Evolutionary conservation across 2,888 invertebrate species (phyloP).

Genomic region (Tetranychus truncatus): DNA sequence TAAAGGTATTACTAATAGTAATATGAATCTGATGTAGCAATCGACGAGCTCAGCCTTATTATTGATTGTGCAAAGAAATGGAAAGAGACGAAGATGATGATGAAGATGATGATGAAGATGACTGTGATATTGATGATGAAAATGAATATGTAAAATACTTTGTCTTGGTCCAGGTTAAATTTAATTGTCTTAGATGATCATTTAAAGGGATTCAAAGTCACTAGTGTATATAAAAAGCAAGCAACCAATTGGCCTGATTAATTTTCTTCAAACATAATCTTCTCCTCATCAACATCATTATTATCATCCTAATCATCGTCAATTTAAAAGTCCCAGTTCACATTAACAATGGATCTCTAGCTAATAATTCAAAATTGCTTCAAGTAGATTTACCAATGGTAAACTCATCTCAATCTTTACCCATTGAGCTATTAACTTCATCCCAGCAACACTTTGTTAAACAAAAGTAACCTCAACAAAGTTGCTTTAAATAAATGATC

Average conservation of each 20-base stretch:
- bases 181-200: background rate
- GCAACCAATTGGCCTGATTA: background rate
- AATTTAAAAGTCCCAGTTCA: background rate
- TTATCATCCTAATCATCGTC: slow-evolving; percentile 4
- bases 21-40: background rate
- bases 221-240: background rate
- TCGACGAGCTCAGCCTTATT: background rate
- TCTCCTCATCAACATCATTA: background rate
- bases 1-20: background rate
- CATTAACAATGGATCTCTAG: background rate
- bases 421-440: too few relatives aligned
- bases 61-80: background rate
- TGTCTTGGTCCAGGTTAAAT: background rate
- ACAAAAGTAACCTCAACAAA: too few relatives aligned
- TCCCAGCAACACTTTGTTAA: too few relatives aligned
- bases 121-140: background rate
- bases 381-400: too few relatives aligned
- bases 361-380: background rate
- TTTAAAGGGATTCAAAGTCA: background rate
- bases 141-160: background rate
- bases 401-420: too few relatives aligned
- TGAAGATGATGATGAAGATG: background rate
- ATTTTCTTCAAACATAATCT: background rate
- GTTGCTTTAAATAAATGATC: too few relatives aligned
- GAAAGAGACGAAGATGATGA: background rate